Conservation (phyloP, 2,888 invertebrate genomes). For the Eilema caniola region DNA sequence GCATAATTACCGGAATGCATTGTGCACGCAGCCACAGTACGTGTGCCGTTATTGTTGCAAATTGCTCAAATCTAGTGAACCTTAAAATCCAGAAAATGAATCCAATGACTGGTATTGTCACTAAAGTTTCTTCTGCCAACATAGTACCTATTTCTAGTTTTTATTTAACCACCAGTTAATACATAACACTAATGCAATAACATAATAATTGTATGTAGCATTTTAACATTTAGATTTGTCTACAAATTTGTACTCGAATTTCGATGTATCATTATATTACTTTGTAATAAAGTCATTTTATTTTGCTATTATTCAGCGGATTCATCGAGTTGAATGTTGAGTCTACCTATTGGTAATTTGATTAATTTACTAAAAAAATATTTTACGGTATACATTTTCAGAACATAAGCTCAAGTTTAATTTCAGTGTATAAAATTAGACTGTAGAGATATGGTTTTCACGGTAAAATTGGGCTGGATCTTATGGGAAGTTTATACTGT, state of each 20-base stretch:
- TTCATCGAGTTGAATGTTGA: too few species aligned
- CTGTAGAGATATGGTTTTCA: neutral
- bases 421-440: neutral
- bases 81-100: slow-evolving; percentile 65
- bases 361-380: neutral
- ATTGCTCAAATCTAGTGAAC: slow-evolving; percentile 71
- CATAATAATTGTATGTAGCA: neutral
- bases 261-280: too few species aligned
- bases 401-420: neutral
- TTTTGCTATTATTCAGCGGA: neutral
- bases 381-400: neutral
- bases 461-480: neutral
- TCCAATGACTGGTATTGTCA: slow-evolving; percentile 56
- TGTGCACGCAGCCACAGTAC: slow-evolving; percentile 70
- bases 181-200: neutral
- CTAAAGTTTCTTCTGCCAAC: neutral
- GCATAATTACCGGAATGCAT: slow-evolving; percentile 82
- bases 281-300: too few species aligned
- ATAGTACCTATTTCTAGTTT: neutral
- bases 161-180: neutral
- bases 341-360: neutral
- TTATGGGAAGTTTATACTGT: neutral
- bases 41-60: slow-evolving; percentile 71
- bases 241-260: too few species aligned
- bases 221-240: neutral